Conservation (phyloP, 1,140 invertebrate genomes). For the Heliconius congener region DNA sequence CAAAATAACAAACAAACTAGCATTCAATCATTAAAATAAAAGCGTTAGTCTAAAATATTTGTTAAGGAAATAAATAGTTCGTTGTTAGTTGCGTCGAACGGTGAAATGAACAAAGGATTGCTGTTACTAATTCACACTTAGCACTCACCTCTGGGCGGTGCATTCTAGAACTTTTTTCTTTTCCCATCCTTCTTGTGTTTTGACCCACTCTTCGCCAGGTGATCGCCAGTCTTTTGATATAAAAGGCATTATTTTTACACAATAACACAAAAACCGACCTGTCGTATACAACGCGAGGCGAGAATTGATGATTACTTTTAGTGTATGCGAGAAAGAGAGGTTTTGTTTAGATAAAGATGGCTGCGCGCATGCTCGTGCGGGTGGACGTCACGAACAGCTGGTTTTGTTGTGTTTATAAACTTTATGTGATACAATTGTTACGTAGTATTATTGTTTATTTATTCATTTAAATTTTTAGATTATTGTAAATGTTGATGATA, state of each 20-base stretch:
- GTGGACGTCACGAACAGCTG: constrained; percentile 79
- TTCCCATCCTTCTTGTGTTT: constrained; percentile 98
- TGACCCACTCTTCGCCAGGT: constrained; percentile 98
- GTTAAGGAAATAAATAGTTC: constrained; percentile 60
- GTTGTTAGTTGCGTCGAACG: constrained; percentile 60
- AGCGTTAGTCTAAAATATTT: constrained; percentile 49
- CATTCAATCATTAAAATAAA: constrained; percentile 43
- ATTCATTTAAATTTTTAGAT: not conserved
- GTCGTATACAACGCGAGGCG: constrained; percentile 53
- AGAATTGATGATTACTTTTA: constrained; percentile 48
- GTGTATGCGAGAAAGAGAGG: constrained; percentile 48
- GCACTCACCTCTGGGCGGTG: constrained; percentile 82
- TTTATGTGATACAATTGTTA: not conserved
- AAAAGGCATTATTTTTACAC: constrained; percentile 87
- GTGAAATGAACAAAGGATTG: constrained; percentile 82
- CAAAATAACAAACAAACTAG: constrained; percentile 60
- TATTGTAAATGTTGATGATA: not conserved
- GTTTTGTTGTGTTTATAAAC: constrained; percentile 47
- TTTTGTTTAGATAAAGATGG: constrained; percentile 66
- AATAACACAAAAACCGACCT: constrained; percentile 61
- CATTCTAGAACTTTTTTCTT: constrained; percentile 95
- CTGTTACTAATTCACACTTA: constrained; percentile 50
- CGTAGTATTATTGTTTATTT: constrained; percentile 8
- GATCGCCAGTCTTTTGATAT: constrained; percentile 59
- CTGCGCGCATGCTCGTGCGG: constrained; percentile 68